Evolutionary conservation across 2,888 invertebrate genomes (phyloP).

Genomic region (Drosophila macrospina): DNA sequence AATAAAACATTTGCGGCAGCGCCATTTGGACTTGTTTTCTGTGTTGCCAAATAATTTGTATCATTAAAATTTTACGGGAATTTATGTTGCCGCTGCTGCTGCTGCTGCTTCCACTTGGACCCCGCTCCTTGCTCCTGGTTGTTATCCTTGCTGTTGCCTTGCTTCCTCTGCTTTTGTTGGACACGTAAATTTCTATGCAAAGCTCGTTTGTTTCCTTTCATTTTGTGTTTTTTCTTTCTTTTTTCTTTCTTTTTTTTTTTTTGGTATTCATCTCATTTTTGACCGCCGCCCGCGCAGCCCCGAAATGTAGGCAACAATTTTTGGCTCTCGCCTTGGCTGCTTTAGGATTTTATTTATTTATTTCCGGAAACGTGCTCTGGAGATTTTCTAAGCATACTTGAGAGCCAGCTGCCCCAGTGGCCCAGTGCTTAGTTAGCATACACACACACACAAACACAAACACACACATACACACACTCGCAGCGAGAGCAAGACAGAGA

Average conservation of each 20-base stretch:
- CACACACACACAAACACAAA: slow-evolving; percentile 19
- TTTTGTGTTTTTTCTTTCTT: slow-evolving; percentile 23
- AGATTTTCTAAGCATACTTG: slow-evolving; percentile 66
- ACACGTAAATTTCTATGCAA: slow-evolving; percentile 67
- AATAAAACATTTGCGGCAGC: slow-evolving; percentile 46
- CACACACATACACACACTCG: slow-evolving; percentile 47
- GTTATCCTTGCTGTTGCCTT: slow-evolving; percentile 11
- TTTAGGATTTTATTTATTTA: slow-evolving; percentile 78
- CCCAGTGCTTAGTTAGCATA: slow-evolving; percentile 60
- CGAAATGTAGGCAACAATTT: slow-evolving; percentile 40
- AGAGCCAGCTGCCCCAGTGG: slow-evolving; percentile 36
- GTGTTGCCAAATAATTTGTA: slow-evolving; percentile 63
- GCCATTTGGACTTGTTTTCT: slow-evolving; percentile 35
- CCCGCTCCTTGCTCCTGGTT: not conserved
- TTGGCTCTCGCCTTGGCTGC: slow-evolving; percentile 31
- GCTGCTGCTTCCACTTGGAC: slow-evolving; percentile 3
- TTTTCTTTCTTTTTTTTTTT: slow-evolving; percentile 12
- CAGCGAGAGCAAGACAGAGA: slow-evolving; percentile 8
- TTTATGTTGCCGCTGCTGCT: slow-evolving; percentile 42
- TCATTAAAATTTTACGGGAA: slow-evolving; percentile 74
- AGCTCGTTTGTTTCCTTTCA: slow-evolving; percentile 62
- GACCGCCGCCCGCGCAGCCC: not conserved
- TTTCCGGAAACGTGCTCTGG: slow-evolving; percentile 78
- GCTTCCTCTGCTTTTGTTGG: slow-evolving; percentile 8
- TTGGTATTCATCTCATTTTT: slow-evolving; percentile 12